phyloP scores from a whole-genome alignment of 2,113 vertebrate genomes.

The Variabilichromis moorii region DNA sequence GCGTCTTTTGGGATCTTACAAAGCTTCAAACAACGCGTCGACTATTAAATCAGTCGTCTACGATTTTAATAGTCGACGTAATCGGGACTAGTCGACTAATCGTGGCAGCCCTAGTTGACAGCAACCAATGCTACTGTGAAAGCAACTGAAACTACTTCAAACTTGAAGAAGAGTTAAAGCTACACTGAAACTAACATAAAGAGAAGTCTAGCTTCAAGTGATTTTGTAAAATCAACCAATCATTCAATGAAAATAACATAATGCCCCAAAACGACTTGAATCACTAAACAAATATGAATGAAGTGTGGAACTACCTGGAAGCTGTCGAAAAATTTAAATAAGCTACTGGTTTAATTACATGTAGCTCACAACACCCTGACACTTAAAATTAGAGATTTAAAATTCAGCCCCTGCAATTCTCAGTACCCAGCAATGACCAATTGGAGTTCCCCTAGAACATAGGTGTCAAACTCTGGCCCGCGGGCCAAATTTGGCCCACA shows the following conservation, averaged over 20 bases:
- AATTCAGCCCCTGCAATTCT: neutral
- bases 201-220: neutral
- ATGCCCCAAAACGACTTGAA: neutral
- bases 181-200: neutral
- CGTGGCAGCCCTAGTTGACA: neutral
- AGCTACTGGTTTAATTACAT: neutral
- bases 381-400: neutral
- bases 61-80: neutral
- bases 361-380: neutral
- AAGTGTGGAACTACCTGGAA: neutral
- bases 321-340: rapidly evolving
- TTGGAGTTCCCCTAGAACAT: neutral
- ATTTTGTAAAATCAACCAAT: neutral
- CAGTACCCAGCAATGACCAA: neutral
- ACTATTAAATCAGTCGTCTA: rapidly evolving
- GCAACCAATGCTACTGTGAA: neutral
- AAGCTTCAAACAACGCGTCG: rapidly evolving
- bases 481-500: too few species aligned
- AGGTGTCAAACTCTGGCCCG: too few species aligned
- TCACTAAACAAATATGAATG: neutral
- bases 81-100: neutral
- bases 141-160: neutral
- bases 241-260: neutral
- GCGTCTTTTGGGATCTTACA: neutral
- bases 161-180: neutral